phyloP scores from a whole-genome alignment of 2,113 vertebrate genomes.

The Thryonomys swinderianus region DNA sequence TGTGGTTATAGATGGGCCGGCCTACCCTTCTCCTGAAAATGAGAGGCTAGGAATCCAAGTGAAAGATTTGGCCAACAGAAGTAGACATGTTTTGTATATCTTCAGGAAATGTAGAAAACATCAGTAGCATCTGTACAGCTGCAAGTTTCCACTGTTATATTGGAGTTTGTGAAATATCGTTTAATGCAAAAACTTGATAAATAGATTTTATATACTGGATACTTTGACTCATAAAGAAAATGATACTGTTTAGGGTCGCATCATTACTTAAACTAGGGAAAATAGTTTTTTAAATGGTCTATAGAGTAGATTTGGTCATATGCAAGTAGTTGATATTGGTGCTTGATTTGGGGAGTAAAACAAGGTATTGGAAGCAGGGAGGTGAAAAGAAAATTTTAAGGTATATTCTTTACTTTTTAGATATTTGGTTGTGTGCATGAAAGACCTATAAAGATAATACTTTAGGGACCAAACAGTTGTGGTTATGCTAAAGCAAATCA shows the following conservation, averaged over 20 bases:
- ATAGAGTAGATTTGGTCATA: background rate
- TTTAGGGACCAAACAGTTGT: background rate
- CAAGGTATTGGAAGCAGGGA: background rate
- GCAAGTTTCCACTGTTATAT: background rate
- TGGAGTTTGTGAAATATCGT: background rate
- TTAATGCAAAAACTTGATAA: background rate
- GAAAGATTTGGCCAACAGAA: background rate
- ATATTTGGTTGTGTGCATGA: background rate
- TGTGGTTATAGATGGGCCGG: no score
- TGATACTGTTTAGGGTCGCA: background rate
- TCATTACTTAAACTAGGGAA: background rate
- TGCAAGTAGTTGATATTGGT: background rate
- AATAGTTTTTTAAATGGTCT: background rate
- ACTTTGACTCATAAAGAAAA: background rate
- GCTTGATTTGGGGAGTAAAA: background rate
- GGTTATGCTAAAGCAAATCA: background rate
- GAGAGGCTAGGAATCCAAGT: background rate
- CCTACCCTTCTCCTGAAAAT: background rate
- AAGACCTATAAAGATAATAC: background rate
- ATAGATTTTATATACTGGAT: background rate
- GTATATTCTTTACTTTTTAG: background rate
- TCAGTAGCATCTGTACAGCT: background rate
- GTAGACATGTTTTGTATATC: background rate
- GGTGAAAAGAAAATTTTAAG: background rate
- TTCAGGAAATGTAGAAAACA: background rate